Evolutionary conservation across 1,140 invertebrate species (phyloP), one percentile per base, ranked within the genome.

Genomic region (Drosophila arizonae): DNA sequence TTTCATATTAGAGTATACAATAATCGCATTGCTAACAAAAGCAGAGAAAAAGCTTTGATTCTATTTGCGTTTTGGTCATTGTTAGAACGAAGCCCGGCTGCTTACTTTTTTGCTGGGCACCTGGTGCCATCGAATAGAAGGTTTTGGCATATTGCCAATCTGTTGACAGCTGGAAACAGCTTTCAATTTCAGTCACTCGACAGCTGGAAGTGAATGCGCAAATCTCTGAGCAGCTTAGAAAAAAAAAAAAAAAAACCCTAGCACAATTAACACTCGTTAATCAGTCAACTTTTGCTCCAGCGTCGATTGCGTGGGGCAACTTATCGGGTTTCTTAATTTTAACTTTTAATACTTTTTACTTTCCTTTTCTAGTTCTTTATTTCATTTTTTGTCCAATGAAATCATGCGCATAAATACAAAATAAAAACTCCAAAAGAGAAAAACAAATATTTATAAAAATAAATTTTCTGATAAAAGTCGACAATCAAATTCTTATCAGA

Each of bases 91-190:
- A 60, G 71, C 45, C 39, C 71, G 52, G 26, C 72, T 76, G 48
- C 50, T 73, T 73, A 21, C 72, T 76, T 39, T 56, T 73, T 73
- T 76, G 62, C 82, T 86, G 82, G 48, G 79, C 79, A 65, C 82
- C 75, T 86, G 79, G 82, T 87, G 73, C 33, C 58, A 60, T 21
- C 43, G 39, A 72, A 76, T 72, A 72, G 65, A 86, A 76, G 74
- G 82, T 73, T 86, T 81, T 86, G 79, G 82, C 79, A 66, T 67
- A 62, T 72, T 58, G 82, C 82, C 82, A 87, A 78, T 41, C 58
- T 26, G 50, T 52, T 64, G 70, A 64, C 68, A 81, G 78, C 81
- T 81, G 82, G 71, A 78, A 81, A 65, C 72, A 77, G 79, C 82
- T 86, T 86, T 87, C 82, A 68, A 45, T 86, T 81, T 81, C 65